Conservation (phyloP, 1,140 invertebrate genomes). For the Lordiphosa stackelbergi region DNA sequence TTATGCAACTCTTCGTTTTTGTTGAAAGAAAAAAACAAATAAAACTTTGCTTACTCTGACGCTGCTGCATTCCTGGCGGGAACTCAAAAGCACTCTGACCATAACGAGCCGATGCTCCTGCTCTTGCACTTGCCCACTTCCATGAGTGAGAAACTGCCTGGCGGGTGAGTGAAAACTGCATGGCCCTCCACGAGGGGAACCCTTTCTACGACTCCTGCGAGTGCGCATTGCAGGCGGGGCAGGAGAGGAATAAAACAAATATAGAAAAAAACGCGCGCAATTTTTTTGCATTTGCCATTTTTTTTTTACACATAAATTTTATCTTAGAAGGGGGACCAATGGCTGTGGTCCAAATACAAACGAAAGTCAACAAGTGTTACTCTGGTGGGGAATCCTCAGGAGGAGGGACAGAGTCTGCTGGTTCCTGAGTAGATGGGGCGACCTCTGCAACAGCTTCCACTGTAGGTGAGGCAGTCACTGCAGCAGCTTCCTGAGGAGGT, state of each 20-base stretch:
- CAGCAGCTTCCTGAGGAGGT: neutral
- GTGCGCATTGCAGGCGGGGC: constrained; percentile 23
- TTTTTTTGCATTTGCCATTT: constrained; percentile 20
- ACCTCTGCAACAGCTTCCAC: constrained; percentile 3
- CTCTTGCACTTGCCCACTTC: constrained; percentile 20
- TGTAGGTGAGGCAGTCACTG: neutral
- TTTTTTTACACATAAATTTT: constrained; percentile 35
- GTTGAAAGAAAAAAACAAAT: constrained; percentile 18
- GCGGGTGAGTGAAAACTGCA: constrained; percentile 28
- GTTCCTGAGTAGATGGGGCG: neutral
- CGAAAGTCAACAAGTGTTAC: constrained; percentile 53
- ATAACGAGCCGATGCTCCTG: constrained; percentile 14
- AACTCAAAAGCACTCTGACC: constrained; percentile 32
- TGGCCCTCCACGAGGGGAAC: constrained; percentile 1
- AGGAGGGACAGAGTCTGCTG: constrained; percentile 1
- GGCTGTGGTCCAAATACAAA: constrained; percentile 33
- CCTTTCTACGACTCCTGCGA: constrained; percentile 23
- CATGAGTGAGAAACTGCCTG: constrained; percentile 4
- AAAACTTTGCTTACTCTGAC: constrained; percentile 13
- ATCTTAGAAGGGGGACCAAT: constrained; percentile 19
- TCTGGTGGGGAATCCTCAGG: constrained; percentile 13
- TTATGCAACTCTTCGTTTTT: constrained; percentile 19
- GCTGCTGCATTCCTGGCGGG: constrained; percentile 26
- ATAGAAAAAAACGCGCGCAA: constrained; percentile 23
- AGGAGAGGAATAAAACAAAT: constrained; percentile 2